Evolutionary conservation across 2,888 invertebrate genomes (phyloP).

Genomic region (Ennomos quercinarius): DNA sequence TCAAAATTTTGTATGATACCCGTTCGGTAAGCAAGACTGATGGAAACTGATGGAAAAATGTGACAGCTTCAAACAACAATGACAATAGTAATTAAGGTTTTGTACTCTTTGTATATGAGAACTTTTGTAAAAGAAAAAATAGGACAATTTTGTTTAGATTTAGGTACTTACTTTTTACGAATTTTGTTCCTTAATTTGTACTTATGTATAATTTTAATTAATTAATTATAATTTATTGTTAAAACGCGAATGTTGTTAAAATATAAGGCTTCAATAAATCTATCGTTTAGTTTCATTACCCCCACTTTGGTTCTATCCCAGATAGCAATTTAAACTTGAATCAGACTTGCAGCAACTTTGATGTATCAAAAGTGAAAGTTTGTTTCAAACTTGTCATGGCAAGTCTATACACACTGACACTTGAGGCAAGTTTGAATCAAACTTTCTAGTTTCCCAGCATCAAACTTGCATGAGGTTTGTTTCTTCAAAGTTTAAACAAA

Average conservation of each 20-base stretch:
- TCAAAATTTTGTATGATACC: constrained; percentile 48
- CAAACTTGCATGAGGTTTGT: no score
- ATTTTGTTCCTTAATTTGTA: constrained; percentile 73
- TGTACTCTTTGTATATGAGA: constrained; percentile 33
- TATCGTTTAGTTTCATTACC: constrained; percentile 42
- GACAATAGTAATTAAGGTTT: constrained; percentile 38
- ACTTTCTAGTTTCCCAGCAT: no score
- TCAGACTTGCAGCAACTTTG: no score
- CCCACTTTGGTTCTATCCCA: no score
- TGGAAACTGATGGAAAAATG: constrained; percentile 29
- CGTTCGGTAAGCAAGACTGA: constrained; percentile 66
- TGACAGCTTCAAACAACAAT: constrained; percentile 35
- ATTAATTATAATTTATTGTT: constrained; percentile 71
- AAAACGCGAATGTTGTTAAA: constrained; percentile 75
- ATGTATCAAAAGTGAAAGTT: no score
- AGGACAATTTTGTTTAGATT: constrained; percentile 27
- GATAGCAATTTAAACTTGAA: no score
- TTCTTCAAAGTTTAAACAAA: no score
- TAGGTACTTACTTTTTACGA: constrained; percentile 44
- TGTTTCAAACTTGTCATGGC: no score
- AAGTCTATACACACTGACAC: no score
- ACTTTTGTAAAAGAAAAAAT: constrained; percentile 23
- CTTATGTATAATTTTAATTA: constrained; percentile 61
- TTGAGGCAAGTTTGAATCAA: no score
- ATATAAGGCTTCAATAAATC: constrained; percentile 68